Base-by-base conservation (phyloP, 2,797 vertebrate species). In the Amblyraja radiata region DNA sequence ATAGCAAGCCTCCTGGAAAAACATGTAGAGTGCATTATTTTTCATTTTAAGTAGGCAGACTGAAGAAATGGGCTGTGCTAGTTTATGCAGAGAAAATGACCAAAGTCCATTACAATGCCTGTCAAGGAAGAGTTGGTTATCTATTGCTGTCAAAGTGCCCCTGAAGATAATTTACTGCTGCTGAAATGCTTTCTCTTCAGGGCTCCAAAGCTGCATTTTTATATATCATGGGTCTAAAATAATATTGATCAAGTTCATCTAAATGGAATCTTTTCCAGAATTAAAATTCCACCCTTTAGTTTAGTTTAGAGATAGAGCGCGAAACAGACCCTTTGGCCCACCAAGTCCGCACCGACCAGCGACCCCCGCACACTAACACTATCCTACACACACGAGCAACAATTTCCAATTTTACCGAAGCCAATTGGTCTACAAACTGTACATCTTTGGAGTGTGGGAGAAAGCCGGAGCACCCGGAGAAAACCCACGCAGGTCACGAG, bases 1-100 rank as follows among this genome's bases (percentile, higher is more conserved):
- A 90, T 28, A 25, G 21, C 65, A 90, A 36, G 36, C 32, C 71
- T 18, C 21, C 21, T 18, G 23, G 13, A 18, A 83, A 83, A 83
- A 7, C 80, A 25, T 54, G 36, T 13, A 13, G 36, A 83, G 46
- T 46, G 80, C 80, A 83, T 83, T 46, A 83, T 83, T 83, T 83
- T 83, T 83, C 80, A 83, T 23, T 58, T 23, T 83, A 83, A 83
- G 54, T 83, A 83, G 46, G 46, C 80, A 83, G 80, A 83, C 39
- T 83, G 80, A 83, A 83, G 80, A 39, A 83, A 83, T 10, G 25
- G 80, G 46, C 77, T 78, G 16, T 78, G 77, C 77, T 83, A 58
- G 80, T 83, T 83, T 83, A 83, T 83, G 80, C 80, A 83, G 80
- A 83, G 16, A 83, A 83, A 83, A 83, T 39, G 80, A 83, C 80